Conservation (phyloP, 2,113 vertebrate genomes). For the Saguinus imperator region DNA sequence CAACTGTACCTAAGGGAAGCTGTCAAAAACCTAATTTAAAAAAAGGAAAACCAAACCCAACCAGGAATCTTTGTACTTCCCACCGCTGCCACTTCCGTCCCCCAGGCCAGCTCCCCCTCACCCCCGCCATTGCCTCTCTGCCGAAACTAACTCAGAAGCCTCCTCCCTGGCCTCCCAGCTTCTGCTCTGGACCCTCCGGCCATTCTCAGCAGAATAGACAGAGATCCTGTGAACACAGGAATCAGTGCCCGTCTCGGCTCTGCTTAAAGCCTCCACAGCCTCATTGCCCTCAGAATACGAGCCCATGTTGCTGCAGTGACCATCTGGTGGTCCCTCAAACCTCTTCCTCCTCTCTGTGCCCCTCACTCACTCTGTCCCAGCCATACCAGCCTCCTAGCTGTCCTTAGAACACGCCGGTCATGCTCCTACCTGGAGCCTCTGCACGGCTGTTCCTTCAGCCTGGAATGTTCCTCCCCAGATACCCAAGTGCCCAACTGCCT, state of each 20-base stretch:
- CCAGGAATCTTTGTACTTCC: not conserved
- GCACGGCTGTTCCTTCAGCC: not conserved
- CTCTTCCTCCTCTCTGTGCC: not conserved
- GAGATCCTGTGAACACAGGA: not conserved
- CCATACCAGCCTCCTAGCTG: not conserved
- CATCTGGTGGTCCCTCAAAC: not conserved
- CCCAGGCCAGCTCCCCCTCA: not conserved
- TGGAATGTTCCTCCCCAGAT: not conserved
- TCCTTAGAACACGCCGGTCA: not conserved
- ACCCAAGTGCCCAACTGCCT: not conserved
- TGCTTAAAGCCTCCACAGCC: not conserved
- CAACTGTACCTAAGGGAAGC: not conserved
- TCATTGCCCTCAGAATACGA: not conserved
- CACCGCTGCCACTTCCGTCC: accelerated
- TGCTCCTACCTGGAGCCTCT: not conserved
- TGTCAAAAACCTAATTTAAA: not conserved
- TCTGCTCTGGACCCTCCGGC: not conserved
- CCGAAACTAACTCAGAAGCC: not conserved
- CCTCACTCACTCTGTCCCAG: not conserved
- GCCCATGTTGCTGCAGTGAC: not conserved
- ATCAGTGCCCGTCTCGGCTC: not conserved
- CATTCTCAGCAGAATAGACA: not conserved
- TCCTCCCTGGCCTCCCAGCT: not conserved
- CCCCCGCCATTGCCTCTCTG: not conserved
- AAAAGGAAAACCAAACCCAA: not conserved